Percentiles rank a stretch among this genome's conserved stretches.
Evolutionary conservation across 2,797 vertebrate genomes (phyloP).

Genomic region (Rachycentron canadum): DNA sequence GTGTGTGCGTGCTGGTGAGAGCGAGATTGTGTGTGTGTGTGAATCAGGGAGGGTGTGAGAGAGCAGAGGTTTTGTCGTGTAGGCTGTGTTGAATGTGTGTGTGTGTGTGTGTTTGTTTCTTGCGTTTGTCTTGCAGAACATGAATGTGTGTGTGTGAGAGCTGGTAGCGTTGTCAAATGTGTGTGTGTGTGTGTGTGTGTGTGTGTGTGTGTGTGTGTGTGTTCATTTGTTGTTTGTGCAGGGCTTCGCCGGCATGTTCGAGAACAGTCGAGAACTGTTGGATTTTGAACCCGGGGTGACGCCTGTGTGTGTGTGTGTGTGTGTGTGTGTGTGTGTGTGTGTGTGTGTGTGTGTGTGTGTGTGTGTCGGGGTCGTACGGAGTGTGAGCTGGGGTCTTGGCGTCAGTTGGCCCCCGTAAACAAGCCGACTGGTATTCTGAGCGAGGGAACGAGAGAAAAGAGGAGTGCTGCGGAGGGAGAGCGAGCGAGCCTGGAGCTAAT

Average conservation of each 20-base stretch:
- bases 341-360: slow-evolving; percentile 35
- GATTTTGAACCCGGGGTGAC: slow-evolving; percentile 58
- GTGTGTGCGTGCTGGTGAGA: slow-evolving; percentile 14
- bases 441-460: slow-evolving; percentile 79
- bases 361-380: slow-evolving; percentile 71
- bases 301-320: slow-evolving; percentile 42
- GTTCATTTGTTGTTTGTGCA: slow-evolving; percentile 37
- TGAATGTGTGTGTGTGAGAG: slow-evolving; percentile 19
- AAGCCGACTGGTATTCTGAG: slow-evolving; percentile 88
- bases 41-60: neutral
- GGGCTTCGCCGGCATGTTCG: slow-evolving; percentile 32
- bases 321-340: slow-evolving; percentile 35
- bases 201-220: slow-evolving; percentile 19
- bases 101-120: slow-evolving; percentile 15
- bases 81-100: slow-evolving; percentile 5
- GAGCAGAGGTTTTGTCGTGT: slow-evolving; percentile 14
- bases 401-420: slow-evolving; percentile 87
- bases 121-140: neutral
- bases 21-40: slow-evolving; percentile 11
- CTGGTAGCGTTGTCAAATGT: neutral
- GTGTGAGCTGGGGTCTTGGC: slow-evolving; percentile 72
- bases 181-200: slow-evolving; percentile 21
- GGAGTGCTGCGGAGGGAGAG: slow-evolving; percentile 51
- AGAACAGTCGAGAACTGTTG: slow-evolving; percentile 59
- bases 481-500: slow-evolving; percentile 90